Base-by-base conservation (phyloP, 2,113 vertebrate genomes). In the Calidris pygmaea region DNA sequence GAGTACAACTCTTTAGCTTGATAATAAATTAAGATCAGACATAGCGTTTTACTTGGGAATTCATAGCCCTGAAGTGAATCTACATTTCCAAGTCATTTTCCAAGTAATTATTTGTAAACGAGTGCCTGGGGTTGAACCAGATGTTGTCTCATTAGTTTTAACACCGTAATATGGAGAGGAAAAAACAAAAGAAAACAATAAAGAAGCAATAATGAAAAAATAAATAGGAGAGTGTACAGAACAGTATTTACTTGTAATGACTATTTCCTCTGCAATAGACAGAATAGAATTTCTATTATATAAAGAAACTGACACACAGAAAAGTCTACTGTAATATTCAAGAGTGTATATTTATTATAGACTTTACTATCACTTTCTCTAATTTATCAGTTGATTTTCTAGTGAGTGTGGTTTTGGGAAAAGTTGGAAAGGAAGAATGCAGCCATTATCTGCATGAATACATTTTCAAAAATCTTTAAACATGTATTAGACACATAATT, bases 1-100 rank as follows among this genome's bases (percentile, higher is more conserved):
- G 3, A 41, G 10, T 48, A 15, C 12, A 79, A 65, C 6, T 59
- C 41, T 66, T 84, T 55, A 78, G 13, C 41, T 55, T 81, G 45
- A 53, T 27, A 87, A 60, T 53, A 86, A 92, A 66, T 66, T 73
- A 84, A 75, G 39, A 79, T 67, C 1, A 9, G n/a, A 37, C 30
- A 18, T 14, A 76, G 15, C 5, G 56, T 60, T 95, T 93, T 77
- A 77, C 18, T 6, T 90, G 84, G 17, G 62, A 76, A 86, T 93
- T 86, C 52, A 60, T 53, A 78, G 34, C 58, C 78, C 62, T 93
- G 63, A 91, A 78, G 47, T 67, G 56, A 53, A 77, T 62, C 77
- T 68, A 43, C 29, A 83, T 82, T 95, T 93, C 52, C 63, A 89
- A 82, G 53, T 78, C 58, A 89, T 90, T 88, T 96, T 94, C 82